Base-by-base conservation (phyloP, 2,797 vertebrate species). In the Intellagama lesueurii region DNA sequence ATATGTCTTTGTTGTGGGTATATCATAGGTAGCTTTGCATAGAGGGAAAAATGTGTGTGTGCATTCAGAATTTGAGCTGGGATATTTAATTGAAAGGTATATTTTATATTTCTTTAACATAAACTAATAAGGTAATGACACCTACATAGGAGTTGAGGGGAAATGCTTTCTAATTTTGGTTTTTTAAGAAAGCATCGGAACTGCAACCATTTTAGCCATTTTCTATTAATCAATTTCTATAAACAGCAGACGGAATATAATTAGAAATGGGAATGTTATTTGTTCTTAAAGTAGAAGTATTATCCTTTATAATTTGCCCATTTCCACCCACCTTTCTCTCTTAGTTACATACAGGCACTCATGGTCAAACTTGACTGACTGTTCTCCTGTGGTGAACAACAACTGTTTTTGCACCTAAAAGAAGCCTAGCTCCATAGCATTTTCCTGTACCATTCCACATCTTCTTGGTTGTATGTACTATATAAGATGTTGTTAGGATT, bases 221-320 rank as follows among this genome's bases (percentile, higher is more conserved):
- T 68, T 92, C 89, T 89, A 90, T 89, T 26, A 0, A 76, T 0
- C 89, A 17, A 0, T 91, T 93, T 93, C 47, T 87, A 78, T 88
- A 87, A 87, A 69, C 69, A 81, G 56, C 8, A 78, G 26, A 11
- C 85, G 85, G 77, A 90, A 88, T 86, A 52, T 22, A 85, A 68
- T 76, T 85, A 49, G 81, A 64, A 0, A 12, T n/a, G 87, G 83
- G 85, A 90, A 87, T 92, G 83, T 73, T 87, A 93, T 93, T 95
- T 94, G 79, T 92, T 87, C 90, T 90, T 30, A 44, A 73, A 22
- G 7, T 75, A 56, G 80, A 56, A 85, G 66, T 30, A 0, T 80
- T 86, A 93, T 91, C 88, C 92, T 91, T 85, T 88, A 0, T 0
- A 90, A 92, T 87, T 2, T 68, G 93, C 70, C 35, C 77, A 79